These are phyloP conservation scores for Elephantulus edwardii DNA, from an alignment of 2,113 vertebrate genomes.

Conservation along the genomic window DNA sequence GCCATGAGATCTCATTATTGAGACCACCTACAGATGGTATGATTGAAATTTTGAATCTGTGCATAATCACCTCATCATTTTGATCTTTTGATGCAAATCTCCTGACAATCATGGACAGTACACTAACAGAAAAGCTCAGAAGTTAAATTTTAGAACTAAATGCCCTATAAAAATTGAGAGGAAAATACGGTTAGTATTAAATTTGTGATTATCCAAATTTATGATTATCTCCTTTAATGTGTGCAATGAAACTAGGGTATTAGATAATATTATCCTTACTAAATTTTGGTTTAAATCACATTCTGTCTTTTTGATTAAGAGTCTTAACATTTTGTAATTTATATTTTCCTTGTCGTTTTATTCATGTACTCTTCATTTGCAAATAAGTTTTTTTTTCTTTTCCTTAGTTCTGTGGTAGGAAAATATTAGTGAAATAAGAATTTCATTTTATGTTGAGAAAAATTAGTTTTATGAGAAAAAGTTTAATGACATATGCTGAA, in stretches of 20 bases:
- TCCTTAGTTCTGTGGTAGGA: background rate
- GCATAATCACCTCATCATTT: slow-evolving; percentile 73
- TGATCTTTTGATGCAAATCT: slow-evolving; percentile 72
- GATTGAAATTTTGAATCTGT: slow-evolving; percentile 70
- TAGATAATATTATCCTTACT: background rate
- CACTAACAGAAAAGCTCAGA: slow-evolving; percentile 11
- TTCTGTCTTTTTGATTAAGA: background rate
- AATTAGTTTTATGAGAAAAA: background rate
- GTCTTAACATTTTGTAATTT: background rate
- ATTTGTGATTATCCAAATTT: background rate
- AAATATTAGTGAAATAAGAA: background rate
- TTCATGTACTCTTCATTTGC: background rate
- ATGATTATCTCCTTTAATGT: slow-evolving; percentile 2
- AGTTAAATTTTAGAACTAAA: slow-evolving; percentile 23
- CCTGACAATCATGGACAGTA: slow-evolving; percentile 47
- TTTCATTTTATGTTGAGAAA: background rate
- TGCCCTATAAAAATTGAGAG: slow-evolving; percentile 13
- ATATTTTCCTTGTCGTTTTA: background rate
- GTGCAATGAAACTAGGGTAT: background rate
- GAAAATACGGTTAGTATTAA: background rate
- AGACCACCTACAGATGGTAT: slow-evolving; percentile 65
- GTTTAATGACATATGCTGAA: background rate
- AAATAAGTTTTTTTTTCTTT: background rate
- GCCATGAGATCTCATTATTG: slow-evolving; percentile 61
- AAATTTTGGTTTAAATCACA: background rate